Evolutionary conservation across 35 echinoderm and acorn worm species (phyloP).

Genomic region (Ptychodera flava): DNA sequence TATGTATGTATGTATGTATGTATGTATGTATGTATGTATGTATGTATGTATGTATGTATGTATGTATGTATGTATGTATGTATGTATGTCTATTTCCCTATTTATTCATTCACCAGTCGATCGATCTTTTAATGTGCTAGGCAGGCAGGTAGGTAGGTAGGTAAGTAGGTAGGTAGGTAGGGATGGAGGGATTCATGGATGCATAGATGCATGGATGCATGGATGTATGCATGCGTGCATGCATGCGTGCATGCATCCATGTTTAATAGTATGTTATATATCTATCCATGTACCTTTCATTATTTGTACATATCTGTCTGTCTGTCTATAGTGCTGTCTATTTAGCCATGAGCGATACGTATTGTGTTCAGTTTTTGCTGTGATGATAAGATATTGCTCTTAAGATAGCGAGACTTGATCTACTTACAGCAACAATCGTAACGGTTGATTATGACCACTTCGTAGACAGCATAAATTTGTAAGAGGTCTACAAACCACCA

Average conservation of each 20-base stretch:
- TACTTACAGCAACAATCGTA: background rate
- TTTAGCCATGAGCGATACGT: background rate
- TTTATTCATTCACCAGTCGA: background rate
- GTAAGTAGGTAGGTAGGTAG: too few species aligned
- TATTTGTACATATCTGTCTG: too few species aligned
- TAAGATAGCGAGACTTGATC: background rate
- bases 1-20: background rate
- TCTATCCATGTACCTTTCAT: background rate
- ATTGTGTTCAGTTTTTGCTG: background rate
- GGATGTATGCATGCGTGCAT: too few species aligned
- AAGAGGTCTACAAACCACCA: background rate
- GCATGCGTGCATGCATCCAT: background rate
- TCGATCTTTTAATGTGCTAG: too few species aligned
- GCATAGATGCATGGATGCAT: too few species aligned
- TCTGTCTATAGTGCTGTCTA: background rate
- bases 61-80: constrained; percentile 2
- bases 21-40: constrained; percentile 2
- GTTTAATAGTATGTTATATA: background rate
- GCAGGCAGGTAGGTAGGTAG: too few species aligned
- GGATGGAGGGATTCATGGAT: too few species aligned
- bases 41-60: constrained; percentile 2
- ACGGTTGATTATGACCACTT: background rate
- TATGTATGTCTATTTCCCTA: background rate
- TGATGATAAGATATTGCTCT: background rate
- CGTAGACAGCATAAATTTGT: background rate